These are phyloP conservation scores for Phyllostomus hastatus DNA, from an alignment of 2,113 vertebrate species.

Conservation along the genomic window DNA sequence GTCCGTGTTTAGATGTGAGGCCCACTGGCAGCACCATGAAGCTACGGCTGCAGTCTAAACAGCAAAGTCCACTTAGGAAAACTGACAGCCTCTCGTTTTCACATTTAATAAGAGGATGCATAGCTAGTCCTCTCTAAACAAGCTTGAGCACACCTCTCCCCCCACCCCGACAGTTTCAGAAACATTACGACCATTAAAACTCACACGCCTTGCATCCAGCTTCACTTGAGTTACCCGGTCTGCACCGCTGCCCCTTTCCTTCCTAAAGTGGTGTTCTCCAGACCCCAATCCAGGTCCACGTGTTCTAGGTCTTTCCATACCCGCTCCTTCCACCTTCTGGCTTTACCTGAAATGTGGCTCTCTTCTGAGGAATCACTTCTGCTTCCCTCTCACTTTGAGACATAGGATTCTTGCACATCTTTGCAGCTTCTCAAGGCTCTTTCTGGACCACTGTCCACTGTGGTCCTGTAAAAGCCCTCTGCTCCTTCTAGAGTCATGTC, in stretches of 20 bases:
- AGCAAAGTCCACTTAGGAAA: background rate
- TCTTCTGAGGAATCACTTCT: background rate
- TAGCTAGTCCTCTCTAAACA: background rate
- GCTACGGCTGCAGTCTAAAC: background rate
- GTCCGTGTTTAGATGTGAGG: background rate
- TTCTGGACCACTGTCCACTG: background rate
- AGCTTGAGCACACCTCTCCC: background rate
- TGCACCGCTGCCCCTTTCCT: background rate
- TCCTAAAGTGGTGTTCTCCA: background rate
- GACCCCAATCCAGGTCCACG: background rate
- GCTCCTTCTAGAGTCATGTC: background rate
- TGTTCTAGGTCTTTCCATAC: background rate
- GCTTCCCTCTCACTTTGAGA: background rate
- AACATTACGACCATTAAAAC: background rate
- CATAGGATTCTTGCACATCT: background rate
- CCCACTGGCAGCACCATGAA: background rate
- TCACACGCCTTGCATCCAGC: background rate
- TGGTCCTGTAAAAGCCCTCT: background rate
- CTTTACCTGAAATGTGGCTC: background rate
- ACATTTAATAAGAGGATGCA: slow-evolving; percentile 13
- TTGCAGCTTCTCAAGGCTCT: background rate
- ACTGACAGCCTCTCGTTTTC: slow-evolving; percentile 17
- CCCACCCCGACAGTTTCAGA: background rate
- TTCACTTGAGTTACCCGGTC: background rate
- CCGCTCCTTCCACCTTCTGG: background rate